Evolutionary conservation across 2,888 invertebrate genomes (phyloP).

Genomic region (Clostera curtula): DNA sequence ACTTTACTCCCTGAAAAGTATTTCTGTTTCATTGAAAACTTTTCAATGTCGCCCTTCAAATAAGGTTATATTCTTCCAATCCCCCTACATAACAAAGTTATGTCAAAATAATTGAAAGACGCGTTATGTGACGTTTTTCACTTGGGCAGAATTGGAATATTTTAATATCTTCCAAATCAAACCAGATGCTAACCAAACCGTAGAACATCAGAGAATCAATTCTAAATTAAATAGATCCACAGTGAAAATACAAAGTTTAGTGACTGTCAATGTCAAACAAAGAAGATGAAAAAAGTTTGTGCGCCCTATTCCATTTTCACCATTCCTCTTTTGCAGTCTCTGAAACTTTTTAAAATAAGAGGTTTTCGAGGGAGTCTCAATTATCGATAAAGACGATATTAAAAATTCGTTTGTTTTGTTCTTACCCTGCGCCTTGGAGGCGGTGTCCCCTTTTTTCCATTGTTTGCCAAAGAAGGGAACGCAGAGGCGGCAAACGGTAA

Average conservation of each 20-base stretch:
- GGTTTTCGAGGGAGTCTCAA: conserved; percentile 72
- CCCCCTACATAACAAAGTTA: no score
- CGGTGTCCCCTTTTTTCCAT: conserved; percentile 67
- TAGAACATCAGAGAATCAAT: conserved; percentile 56
- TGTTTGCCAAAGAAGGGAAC: conserved; percentile 66
- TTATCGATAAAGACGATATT: conserved; percentile 75
- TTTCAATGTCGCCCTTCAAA: no score
- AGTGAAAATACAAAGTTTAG: conserved; percentile 69
- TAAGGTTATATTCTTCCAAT: no score
- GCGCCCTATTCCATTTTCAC: conserved; percentile 68
- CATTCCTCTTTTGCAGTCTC: conserved; percentile 70
- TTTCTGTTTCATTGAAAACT: no score
- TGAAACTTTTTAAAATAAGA: conserved; percentile 73
- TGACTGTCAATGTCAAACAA: conserved; percentile 73
- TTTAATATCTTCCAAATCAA: conserved; percentile 51
- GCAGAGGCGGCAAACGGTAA: conserved; percentile 63
- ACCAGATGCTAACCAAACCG: conserved; percentile 53
- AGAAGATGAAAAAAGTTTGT: conserved; percentile 75
- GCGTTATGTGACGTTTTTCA: no score
- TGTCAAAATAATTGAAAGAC: conserved; percentile 12
- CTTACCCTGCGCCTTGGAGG: conserved; percentile 60
- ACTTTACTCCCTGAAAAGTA: no score
- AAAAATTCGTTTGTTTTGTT: conserved; percentile 76
- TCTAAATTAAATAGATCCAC: conserved; percentile 70
- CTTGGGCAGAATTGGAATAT: conserved; percentile 28